Evolutionary conservation across 1,140 invertebrate species (phyloP), one percentile per base, ranked within the genome.

Genomic region (Heliconius melpomene): DNA sequence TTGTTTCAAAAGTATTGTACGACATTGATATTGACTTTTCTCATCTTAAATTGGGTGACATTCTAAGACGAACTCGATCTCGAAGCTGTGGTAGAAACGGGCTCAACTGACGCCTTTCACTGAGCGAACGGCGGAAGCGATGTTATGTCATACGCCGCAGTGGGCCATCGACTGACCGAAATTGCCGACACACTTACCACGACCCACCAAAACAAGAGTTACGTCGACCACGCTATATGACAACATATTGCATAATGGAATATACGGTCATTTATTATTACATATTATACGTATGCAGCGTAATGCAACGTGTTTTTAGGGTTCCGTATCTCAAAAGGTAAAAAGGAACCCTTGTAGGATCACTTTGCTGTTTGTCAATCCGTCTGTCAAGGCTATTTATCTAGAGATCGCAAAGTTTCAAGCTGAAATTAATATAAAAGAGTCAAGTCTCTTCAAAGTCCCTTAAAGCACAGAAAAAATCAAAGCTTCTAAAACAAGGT

Each of bases 121-220:
- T 89, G 82, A 85, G 86, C 86, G 88, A 88, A 86, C 86, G 87
- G 91, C 91, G 92, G 91, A 91, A 91, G 91, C 90, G 85, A 75
- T 23, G 86, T 93, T 92, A 93, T 91, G 89, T 92, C 92, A 92
- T 77, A 70, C 88, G 89, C 80, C 78, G 83, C 85, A 92, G 86
- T 92, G 90, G 91, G 90, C 87, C 92, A 94, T 89, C 89, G 87
- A 80, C 84, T 91, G 92, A 91, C 91, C 91, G 90, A 86, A 90
- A 93, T 92, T 88, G 85, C 84, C 88, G 92, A 87, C 92, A 92
- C 85, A 94, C 92, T 94, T 94, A 91, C 89, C 86, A 86, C 90
- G 90, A 91, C 90, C 90, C 89, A 91, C 90, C 90, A 91, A 92
- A 92, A 90, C 90, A 92, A 89, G 81, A 84, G 82, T 94, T 91